Percentiles rank a stretch among this genome's conserved stretches.
phyloP scores from a whole-genome alignment of 2,888 invertebrate species.

The Halocaridina rubra region DNA sequence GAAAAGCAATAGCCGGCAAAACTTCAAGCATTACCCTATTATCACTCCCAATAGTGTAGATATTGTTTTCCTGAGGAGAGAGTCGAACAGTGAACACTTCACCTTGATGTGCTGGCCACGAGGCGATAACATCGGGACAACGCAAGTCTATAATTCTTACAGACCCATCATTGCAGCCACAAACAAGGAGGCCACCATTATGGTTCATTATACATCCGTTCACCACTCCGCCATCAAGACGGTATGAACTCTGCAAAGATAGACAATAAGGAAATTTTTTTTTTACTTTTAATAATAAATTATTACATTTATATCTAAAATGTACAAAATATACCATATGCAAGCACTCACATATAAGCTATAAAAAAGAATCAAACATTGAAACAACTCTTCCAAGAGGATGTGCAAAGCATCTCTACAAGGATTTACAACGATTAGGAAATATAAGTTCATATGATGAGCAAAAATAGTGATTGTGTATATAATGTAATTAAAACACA shows the following conservation, averaged over 20 bases:
- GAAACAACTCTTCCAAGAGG: no score
- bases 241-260: slow-evolving; percentile 26
- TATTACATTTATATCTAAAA: no score
- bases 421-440: no score
- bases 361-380: no score
- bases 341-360: no score
- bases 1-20: no score
- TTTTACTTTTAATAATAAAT: no score
- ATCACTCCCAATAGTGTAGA: slow-evolving; percentile 73
- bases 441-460: no score
- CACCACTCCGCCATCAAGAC: slow-evolving; percentile 68
- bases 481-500: no score
- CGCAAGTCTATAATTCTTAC: slow-evolving; percentile 73
- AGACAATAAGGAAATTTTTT: background rate
- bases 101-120: slow-evolving; percentile 73
- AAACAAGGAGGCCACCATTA: slow-evolving; percentile 74
- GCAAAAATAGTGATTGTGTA: no score
- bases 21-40: slow-evolving; percentile 72
- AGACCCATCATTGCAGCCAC: slow-evolving; percentile 74
- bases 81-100: slow-evolving; percentile 73
- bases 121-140: slow-evolving; percentile 72
- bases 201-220: slow-evolving; percentile 74
- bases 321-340: no score
- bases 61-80: slow-evolving; percentile 73
- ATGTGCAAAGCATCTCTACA: no score